Evolutionary conservation across 1,140 invertebrate genomes (phyloP).

Genomic region (Melitaea cinxia): DNA sequence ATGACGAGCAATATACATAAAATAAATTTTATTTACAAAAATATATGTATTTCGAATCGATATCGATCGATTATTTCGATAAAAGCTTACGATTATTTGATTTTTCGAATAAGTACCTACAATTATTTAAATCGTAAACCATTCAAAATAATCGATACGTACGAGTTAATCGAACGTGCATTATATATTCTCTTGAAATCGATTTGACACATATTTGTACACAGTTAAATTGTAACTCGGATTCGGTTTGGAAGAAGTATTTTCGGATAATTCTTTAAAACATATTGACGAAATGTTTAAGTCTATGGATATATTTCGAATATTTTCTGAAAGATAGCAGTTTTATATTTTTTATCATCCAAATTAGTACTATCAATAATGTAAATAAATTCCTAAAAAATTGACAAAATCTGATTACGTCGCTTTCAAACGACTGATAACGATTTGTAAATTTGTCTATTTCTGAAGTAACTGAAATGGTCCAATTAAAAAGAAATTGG

Average conservation of each 20-base stretch:
- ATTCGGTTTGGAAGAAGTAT: background rate
- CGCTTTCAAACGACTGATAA: too few species aligned
- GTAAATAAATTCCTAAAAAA: too few species aligned
- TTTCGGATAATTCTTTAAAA: background rate
- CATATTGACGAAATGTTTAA: too few species aligned
- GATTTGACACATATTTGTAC: constrained; percentile 37
- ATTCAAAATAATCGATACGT: constrained; percentile 29
- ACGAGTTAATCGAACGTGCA: background rate
- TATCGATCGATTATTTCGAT: constrained; percentile 27
- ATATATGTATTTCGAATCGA: constrained; percentile 43
- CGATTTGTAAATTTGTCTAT: too few species aligned
- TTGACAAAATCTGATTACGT: too few species aligned
- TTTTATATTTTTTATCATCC: too few species aligned
- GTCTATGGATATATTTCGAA: background rate
- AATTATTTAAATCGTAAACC: constrained; percentile 1
- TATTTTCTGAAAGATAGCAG: too few species aligned
- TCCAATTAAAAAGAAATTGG: background rate
- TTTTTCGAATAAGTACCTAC: too few species aligned
- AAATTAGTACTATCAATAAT: too few species aligned
- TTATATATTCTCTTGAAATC: constrained; percentile 11
- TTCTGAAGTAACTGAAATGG: background rate
- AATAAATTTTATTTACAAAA: constrained; percentile 50
- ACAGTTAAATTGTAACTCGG: background rate
- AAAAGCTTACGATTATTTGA: background rate
- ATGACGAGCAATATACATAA: constrained; percentile 21